Evolutionary conservation across 2,113 vertebrate species (phyloP), one percentile per base, ranked within the genome.

Genomic region (Actenoides lindsayi): DNA sequence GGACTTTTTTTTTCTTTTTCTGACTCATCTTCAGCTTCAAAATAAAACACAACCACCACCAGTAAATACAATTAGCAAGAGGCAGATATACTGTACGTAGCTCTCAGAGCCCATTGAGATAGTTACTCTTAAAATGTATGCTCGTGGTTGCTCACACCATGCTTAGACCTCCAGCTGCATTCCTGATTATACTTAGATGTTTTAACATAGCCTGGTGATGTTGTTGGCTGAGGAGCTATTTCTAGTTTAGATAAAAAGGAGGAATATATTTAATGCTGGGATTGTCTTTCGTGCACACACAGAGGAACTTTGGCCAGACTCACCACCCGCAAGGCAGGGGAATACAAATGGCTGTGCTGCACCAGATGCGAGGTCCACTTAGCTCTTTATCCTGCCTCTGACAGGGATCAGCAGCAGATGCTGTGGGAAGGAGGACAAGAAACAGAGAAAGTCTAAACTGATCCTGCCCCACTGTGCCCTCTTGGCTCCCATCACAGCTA

Each of bases 1-100:
- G 87, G 95, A 76, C 83, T 96, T 89, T 97, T 95, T 95, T 50
- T 97, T 95, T 96, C 91, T 97, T 93, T 95, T 97, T 96, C 96
- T 97, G 97, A 98, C 83, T 98, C 96, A 97, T 98, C 95, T 96
- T 95, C 81, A 87, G 89, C 89, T 81, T 90, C 35, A 80, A 93
- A 92, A 94, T 19, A 23, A 46, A 13, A 13, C 17, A 13, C 50
- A 83, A 25, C 53, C 53, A 70, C 59, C 76, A 87, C 80, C 51
- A 97, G 94, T 97, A 97, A 97, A 96, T 97, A 96, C 97, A 97
- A 97, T 98, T 97, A 97, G 95, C 90, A 97, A 93, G 96, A 96
- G 84, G 91, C 95, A 97, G 94, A 96, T 92, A 81, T 37, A 63
- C 91, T 90, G 83, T 75, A 79, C 7, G 31, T 74, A 67, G 85